Base-by-base conservation (phyloP, 53 echinoderm and acorn worm species). In the Zoroaster sp. region DNA sequence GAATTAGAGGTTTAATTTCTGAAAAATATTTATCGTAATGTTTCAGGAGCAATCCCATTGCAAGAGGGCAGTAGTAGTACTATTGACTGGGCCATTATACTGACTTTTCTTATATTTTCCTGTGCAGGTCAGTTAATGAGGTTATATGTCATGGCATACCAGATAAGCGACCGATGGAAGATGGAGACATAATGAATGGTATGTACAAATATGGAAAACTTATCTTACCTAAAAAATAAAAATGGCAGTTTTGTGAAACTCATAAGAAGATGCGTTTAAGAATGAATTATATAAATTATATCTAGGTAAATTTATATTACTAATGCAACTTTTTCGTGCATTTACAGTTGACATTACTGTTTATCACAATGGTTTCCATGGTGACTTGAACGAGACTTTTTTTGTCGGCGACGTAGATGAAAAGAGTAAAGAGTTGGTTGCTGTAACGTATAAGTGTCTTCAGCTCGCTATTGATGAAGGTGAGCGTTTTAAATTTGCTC, bases 61-160 rank as follows among this genome's bases (percentile, higher is more conserved):
- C n/a, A n/a, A n/a, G n/a, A n/a, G n/a, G n/a, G n/a, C n/a, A n/a
- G n/a, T n/a, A n/a, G n/a, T n/a, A n/a, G n/a, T n/a, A n/a, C n/a
- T n/a, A n/a, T n/a, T n/a, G n/a, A n/a, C n/a, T n/a, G n/a, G n/a
- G n/a, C n/a, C n/a, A n/a, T n/a, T n/a, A n/a, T n/a, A n/a, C n/a
- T n/a, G n/a, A n/a, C 18, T 15, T 30, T 85, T 54, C 7, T 59
- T n/a, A 14, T 11, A 45, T 46, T 43, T 80, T 70, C 34, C 30
- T 15, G 23, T 53, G 43, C 65, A 97, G 97, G 44, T 99, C 99
- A n/a, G 99, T 99, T 1, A 99, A 99, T 91, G 99, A 99, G 81
- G 99, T 99, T 11, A 99, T 99, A 89, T 99, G 99, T 77, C 99
- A 99, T 68, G 99, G 99, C 33, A 99, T 99, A 82, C 99, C 99